Base-by-base conservation (phyloP, 1,140 invertebrate genomes). In the Phthorimaea operculella region DNA sequence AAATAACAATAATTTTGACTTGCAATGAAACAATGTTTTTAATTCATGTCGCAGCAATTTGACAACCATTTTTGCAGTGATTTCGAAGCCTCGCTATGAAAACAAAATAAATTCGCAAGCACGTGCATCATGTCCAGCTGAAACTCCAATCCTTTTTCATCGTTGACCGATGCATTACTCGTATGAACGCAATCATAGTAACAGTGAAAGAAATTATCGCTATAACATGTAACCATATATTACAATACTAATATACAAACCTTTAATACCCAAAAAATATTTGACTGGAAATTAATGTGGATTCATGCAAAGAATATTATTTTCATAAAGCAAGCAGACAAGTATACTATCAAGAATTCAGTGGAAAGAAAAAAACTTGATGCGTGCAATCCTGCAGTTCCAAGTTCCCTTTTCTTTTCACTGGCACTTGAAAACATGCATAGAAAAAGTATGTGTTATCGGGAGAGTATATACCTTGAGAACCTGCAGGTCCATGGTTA, bases 381-480 rank as follows among this genome's bases (percentile, higher is more conserved):
- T 4, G 21, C 44, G 9, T 16, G 11, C n/a, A n/a, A n/a, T n/a
- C n/a, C n/a, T n/a, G n/a, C n/a, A n/a, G n/a, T 47, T 47, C 5
- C 42, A 12, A 59, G 11, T 16, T 47, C 44, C 14, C 55, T 51
- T 68, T n/a, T 50, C 57, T 65, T 63, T 63, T 57, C 62, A 67
- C 64, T 57, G 33, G 50, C 55, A 54, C 55, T 55, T 52, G 65
- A 55, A 70, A 65, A 52, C 79, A 85, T 83, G 79, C 81, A 79
- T 66, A 79, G 72, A 84, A 76, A 65, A 58, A 76, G 70, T 75
- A 68, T 74, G 72, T 79, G 66, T 77, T 78, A 83, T 77, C 79
- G 83, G 81, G 83, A 83, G 63, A 88, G 62, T 76, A 81, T 28
- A 76, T 92, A 92, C 90, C 90, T 92, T 92, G 87, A 91, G 90